Percentiles rank a stretch among this genome's conserved stretches.
These are phyloP conservation scores for Craterocephalus amniculus DNA, from an alignment of 2,797 vertebrate species.

Conservation along the genomic window DNA sequence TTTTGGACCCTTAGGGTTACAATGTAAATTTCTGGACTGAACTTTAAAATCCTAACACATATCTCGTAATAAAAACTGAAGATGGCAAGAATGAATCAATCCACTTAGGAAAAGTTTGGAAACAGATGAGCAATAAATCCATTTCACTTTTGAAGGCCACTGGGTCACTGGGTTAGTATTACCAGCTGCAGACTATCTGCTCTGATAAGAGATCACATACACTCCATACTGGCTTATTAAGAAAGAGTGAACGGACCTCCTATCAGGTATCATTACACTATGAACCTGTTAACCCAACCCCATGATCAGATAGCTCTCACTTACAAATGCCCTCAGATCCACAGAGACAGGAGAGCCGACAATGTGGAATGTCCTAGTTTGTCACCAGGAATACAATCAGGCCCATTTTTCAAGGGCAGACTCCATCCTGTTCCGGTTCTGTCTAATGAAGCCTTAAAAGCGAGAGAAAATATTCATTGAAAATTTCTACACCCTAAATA, in stretches of 20 bases:
- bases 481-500: not conserved
- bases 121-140: slow-evolving; percentile 59
- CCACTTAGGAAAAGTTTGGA: slow-evolving; percentile 25
- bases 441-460: not conserved
- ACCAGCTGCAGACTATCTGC: slow-evolving; percentile 24
- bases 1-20: not conserved
- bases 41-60: slow-evolving; percentile 15
- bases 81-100: slow-evolving; percentile 31
- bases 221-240: slow-evolving; percentile 4
- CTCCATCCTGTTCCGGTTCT: not conserved
- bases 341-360: not conserved
- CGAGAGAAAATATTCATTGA: too few species aligned
- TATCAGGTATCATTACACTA: slow-evolving; percentile 53
- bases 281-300: slow-evolving; percentile 48
- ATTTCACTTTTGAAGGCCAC: slow-evolving; percentile 77
- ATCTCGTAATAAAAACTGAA: slow-evolving; percentile 30
- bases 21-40: slow-evolving; percentile 3
- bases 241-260: slow-evolving; percentile 31
- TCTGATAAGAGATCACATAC: slow-evolving; percentile 56
- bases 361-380: not conserved
- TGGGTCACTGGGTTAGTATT: slow-evolving; percentile 69
- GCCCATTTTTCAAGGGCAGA: too few species aligned
- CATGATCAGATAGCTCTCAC: slow-evolving; percentile 28
- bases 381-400: not conserved
- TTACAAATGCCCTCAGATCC: slow-evolving; percentile 11